Base-by-base conservation (phyloP, 2,888 invertebrate species). In the Ommatoiulus sabulosus region DNA sequence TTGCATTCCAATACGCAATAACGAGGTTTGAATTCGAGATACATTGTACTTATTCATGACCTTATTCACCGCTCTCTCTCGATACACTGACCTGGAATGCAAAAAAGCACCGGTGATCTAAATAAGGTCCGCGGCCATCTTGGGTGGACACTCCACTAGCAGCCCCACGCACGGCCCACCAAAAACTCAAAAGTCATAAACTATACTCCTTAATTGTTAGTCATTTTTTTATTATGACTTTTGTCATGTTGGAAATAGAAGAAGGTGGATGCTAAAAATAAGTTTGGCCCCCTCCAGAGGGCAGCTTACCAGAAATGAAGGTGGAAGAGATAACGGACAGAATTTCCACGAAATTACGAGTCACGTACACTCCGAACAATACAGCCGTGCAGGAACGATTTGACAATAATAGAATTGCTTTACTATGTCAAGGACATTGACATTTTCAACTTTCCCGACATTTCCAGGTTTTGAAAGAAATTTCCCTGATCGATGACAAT, bases 51-150 rank as follows among this genome's bases (percentile, higher is more conserved):
- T 63, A 63, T 63, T 63, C n/a, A 20, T 63, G 63, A 20, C 63
- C 63, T 63, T 63, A 63, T 63, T 63, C 63, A 63, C 20, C 63
- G 63, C 20, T 63, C 63, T 63, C 63, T 20, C 63, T 4, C 20
- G 63, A 63, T 63, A 63, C 63, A 63, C n/a, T 63, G 63, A 63
- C 63, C 63, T 63, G 63, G 63, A 63, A 63, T 63, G 63, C 6
- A 20, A n/a, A 35, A 35, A n/a, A 63, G 63, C 63, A 15, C 0
- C 63, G 63, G 63, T 20, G 63, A 4, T 20, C 6, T 20, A 63
- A 63, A 63, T 5, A 5, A 63, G 63, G 63, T 63, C 63, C 63
- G 20, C 35, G 35, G 35, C 63, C 63, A 63, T 63, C 20, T 20
- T 20, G 63, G 63, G 63, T 6, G 63, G 63, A 63, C 63, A 63